Evolutionary conservation across 2,797 vertebrate species (phyloP).

Genomic region (Huso huso): DNA sequence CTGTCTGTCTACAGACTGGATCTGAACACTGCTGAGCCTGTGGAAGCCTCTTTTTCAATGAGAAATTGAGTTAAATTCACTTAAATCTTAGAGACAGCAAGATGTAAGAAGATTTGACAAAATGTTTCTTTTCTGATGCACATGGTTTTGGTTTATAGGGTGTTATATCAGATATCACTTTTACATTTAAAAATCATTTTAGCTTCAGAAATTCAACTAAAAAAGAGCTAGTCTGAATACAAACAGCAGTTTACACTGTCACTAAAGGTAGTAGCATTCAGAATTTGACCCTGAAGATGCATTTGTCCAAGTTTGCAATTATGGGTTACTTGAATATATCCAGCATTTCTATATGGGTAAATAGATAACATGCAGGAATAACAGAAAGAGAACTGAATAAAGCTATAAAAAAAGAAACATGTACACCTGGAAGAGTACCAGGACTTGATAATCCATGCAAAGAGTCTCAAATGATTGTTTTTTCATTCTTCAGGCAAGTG

Average conservation of each 20-base stretch:
- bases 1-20: slow-evolving; percentile 22
- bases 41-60: slow-evolving; percentile 2
- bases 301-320: no score
- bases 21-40: neutral
- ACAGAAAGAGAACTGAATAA: no score
- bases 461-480: slow-evolving; percentile 14
- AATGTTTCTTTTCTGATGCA: neutral
- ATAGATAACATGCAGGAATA: no score
- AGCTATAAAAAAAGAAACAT: no score
- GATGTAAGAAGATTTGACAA: slow-evolving; percentile 3
- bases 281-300: no score
- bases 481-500: slow-evolving; percentile 22
- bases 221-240: slow-evolving; percentile 14
- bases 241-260: slow-evolving; percentile 14
- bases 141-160: slow-evolving; percentile 5
- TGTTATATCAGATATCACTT: slow-evolving; percentile 1
- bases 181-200: slow-evolving; percentile 5
- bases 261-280: neutral
- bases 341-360: no score
- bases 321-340: no score
- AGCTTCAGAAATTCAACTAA: slow-evolving; percentile 31
- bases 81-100: slow-evolving; percentile 6
- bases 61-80: slow-evolving; percentile 4
- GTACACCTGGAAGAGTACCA: no score
- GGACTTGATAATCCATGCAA: no score